Percentiles rank a stretch among this genome's conserved stretches.
Evolutionary conservation across 2,113 vertebrate genomes (phyloP).

Genomic region (Callorhinus ursinus): DNA sequence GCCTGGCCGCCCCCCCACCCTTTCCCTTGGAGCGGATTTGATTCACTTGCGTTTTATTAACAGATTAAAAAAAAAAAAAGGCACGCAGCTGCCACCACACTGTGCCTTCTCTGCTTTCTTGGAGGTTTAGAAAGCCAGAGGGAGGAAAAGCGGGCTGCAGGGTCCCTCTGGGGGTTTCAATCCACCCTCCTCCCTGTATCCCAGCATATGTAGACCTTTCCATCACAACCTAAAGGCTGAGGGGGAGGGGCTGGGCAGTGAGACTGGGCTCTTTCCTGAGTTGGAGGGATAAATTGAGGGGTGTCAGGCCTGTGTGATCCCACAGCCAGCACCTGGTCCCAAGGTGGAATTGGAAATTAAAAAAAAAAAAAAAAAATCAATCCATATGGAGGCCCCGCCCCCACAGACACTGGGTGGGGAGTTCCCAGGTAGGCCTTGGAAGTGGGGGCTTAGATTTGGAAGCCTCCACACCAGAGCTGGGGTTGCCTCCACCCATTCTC

Average conservation of each 20-base stretch:
- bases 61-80: slow-evolving; percentile 71
- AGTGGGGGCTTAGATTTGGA: neutral
- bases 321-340: neutral
- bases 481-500: neutral
- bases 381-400: neutral
- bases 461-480: neutral
- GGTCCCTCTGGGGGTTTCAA: neutral
- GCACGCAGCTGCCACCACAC: neutral
- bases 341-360: neutral
- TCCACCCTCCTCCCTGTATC: neutral
- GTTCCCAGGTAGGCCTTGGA: neutral
- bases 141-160: neutral
- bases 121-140: neutral
- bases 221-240: neutral
- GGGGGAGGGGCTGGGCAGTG: neutral
- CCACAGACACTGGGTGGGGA: neutral
- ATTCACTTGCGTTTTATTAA: slow-evolving; percentile 80
- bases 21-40: slow-evolving; percentile 72
- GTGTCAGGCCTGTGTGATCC: neutral
- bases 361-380: neutral
- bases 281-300: neutral
- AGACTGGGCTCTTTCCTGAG: neutral
- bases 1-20: neutral
- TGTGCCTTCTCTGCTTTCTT: neutral
- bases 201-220: neutral